Percentiles rank a stretch among this genome's conserved stretches.
Conservation (phyloP, 2,888 invertebrate genomes). For the Criorhina ranunculi region DNA sequence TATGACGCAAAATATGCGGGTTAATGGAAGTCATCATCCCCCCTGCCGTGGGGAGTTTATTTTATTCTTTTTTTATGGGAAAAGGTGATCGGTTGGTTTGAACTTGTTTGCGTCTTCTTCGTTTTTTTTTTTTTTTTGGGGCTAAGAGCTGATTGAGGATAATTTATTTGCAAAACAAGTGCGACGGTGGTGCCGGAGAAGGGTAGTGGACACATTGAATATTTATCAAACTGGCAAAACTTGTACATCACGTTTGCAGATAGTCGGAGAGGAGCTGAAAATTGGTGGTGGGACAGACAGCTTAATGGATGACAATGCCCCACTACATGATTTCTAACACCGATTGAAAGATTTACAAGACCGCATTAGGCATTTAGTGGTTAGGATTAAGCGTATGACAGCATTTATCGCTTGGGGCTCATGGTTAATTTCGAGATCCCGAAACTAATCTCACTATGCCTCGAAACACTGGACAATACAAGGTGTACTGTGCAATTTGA, state of each 20-base stretch:
- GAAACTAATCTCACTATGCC: too few species aligned
- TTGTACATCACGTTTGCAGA: slow-evolving; percentile 3
- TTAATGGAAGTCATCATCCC: slow-evolving; percentile 40
- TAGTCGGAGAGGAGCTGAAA: neutral
- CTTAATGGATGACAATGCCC: too few species aligned
- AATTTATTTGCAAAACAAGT: slow-evolving; percentile 26
- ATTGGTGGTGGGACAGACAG: neutral
- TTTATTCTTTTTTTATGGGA: slow-evolving; percentile 30
- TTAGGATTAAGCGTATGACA: too few species aligned
- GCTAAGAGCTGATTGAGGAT: neutral
- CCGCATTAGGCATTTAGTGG: too few species aligned
- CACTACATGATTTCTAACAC: too few species aligned
- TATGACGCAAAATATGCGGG: slow-evolving; percentile 53
- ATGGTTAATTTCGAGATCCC: too few species aligned
- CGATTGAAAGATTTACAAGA: too few species aligned
- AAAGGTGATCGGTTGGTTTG: slow-evolving; percentile 27
- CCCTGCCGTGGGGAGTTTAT: slow-evolving; percentile 14
- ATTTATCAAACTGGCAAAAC: slow-evolving; percentile 8
- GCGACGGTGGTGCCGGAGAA: neutral
- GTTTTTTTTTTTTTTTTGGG: neutral
- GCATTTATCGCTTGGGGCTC: too few species aligned
- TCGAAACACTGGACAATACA: too few species aligned
- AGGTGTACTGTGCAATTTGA: too few species aligned
- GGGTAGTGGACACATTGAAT: neutral
- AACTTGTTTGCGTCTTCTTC: neutral